These are phyloP conservation scores for Procavia capensis DNA, from an alignment of 2,113 vertebrate genomes.

Conservation along the genomic window DNA sequence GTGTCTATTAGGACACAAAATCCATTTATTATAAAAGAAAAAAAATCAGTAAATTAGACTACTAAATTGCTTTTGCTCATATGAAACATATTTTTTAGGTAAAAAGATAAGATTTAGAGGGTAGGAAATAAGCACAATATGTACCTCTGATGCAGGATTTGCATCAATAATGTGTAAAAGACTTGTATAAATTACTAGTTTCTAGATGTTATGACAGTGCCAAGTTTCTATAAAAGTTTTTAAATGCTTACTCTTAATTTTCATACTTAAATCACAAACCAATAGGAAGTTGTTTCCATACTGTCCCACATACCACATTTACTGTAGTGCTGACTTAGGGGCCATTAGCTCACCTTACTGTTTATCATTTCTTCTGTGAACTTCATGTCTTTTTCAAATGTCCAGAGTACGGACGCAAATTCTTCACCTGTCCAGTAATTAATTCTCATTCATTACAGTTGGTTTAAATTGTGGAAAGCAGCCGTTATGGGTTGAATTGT, in stretches of 20 bases:
- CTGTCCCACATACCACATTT: not conserved
- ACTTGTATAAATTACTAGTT: not conserved
- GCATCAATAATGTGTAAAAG: not conserved
- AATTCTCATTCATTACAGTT: not conserved
- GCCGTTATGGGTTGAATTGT: too few relatives aligned
- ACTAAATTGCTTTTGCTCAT: not conserved
- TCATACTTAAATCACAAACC: not conserved
- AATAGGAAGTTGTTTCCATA: not conserved
- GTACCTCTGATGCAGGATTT: not conserved
- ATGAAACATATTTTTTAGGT: not conserved
- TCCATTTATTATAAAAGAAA: not conserved
- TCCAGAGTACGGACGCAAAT: not conserved
- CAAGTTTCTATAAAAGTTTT: not conserved
- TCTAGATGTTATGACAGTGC: not conserved
- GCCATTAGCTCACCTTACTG: not conserved
- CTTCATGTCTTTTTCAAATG: not conserved
- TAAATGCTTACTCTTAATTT: not conserved
- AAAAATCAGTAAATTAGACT: not conserved
- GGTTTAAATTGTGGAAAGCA: constrained; percentile 23
- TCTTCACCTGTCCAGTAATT: not conserved
- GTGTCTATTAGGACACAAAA: not conserved
- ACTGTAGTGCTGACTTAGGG: not conserved
- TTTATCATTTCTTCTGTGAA: not conserved
- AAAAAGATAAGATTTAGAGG: not conserved
- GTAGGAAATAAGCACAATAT: not conserved